phyloP scores from a whole-genome alignment of 1,140 invertebrate species.

The Ceratosolen solmsi region DNA sequence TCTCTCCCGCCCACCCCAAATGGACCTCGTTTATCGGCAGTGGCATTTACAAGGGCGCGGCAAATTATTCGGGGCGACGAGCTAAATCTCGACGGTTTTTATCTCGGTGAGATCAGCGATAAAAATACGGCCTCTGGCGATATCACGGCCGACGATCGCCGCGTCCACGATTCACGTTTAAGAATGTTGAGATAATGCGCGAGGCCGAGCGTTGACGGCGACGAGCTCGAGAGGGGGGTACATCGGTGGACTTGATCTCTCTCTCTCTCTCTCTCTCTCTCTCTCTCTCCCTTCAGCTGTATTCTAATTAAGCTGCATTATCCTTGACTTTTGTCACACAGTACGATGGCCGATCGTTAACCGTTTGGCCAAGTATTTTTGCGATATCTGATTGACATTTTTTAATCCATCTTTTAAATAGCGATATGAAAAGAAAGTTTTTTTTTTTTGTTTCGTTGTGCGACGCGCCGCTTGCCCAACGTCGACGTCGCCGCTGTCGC shows the following conservation, averaged over 20 bases:
- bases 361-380: no score
- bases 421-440: no score
- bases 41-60: not conserved
- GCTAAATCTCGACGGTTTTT: not conserved
- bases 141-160: not conserved
- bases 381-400: no score
- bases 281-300: conserved; percentile 7
- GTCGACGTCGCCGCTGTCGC: not conserved
- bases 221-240: no score
- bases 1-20: no score
- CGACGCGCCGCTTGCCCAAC: conserved; percentile 7
- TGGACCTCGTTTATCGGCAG: no score
- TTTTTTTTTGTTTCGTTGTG: conserved; percentile 11
- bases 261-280: not conserved
- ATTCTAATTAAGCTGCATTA: no score
- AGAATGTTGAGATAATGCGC: not conserved
- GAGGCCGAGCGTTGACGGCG: not conserved
- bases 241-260: not conserved
- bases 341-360: no score
- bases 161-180: not conserved
- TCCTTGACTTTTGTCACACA: no score
- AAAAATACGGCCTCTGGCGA: not conserved
- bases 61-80: no score
- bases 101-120: not conserved
- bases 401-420: no score